Base-by-base conservation (phyloP, 2,888 invertebrate genomes). In the Drosophila monieri region DNA sequence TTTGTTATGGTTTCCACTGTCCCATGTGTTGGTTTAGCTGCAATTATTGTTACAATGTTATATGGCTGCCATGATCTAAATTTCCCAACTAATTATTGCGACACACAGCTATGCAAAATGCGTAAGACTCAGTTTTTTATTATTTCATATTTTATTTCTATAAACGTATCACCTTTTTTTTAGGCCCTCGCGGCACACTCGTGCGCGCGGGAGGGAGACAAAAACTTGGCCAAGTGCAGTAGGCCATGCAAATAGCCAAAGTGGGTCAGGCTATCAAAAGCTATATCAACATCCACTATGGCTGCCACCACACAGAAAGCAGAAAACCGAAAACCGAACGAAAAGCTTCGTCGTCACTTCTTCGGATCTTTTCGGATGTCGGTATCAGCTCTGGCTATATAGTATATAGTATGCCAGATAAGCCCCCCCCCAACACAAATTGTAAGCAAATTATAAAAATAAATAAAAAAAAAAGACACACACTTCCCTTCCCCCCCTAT, bases 191-290 rank as follows among this genome's bases (percentile, higher is more conserved):
- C 18, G 60, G 39, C 60, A 59, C 57, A 27, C 15, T 44, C 23
- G n/a, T 8, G 78, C 89, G 78, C 69, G 89, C 85, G 88, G 90
- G 78, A 90, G 79, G 66, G 89, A 86, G 88, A 90, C 85, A 87
- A 88, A 91, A 91, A 91, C 89, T 91, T 91, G 91, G 91, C 90
- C 91, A 91, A 91, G 91, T 91, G 91, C 91, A 91, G 91, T 91
- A 91, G 91, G 91, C 91, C 91, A 91, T 91, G 89, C 89, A 90
- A 90, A 90, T 90, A 86, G 78, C 51, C 74, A 81, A 90, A 90
- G 88, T 90, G 87, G 90, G 91, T 90, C 91, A 90, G 58, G 58
- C 74, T 65, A 67, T 65, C 65, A 51, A 69, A 69, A 69, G 55
- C 69, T 57, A 57, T 52, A 78, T 73, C 80, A 79, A 83, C 78